phyloP scores from a whole-genome alignment of 2,113 vertebrate genomes.

The Pangasianodon hypophthalmus region DNA sequence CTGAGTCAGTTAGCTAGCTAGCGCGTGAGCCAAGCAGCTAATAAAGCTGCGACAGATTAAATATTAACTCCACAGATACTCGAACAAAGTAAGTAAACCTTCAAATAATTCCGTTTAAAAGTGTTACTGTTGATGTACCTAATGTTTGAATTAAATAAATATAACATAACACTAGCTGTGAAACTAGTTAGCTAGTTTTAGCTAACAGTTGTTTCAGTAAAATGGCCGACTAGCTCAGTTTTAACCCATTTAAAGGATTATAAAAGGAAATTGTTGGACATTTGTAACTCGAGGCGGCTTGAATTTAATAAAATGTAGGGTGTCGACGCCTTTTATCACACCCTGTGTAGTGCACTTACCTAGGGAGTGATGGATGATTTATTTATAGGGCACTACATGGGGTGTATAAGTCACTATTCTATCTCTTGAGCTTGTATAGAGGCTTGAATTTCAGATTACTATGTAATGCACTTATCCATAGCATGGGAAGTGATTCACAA shows the following conservation, averaged over 20 bases:
- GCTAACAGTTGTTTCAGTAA: not conserved
- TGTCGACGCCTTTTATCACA: not conserved
- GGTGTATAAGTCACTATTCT: too few relatives aligned
- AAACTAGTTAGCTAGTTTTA: not conserved
- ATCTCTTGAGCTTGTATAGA: too few relatives aligned
- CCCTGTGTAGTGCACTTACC: not conserved
- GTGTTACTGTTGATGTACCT: too few relatives aligned
- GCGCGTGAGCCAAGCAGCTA: constrained; percentile 20
- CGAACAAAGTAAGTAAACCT: constrained; percentile 20
- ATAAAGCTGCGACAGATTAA: not conserved
- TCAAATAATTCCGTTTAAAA: not conserved
- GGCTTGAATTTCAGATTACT: too few relatives aligned
- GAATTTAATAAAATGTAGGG: not conserved
- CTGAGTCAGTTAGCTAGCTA: constrained; percentile 23
- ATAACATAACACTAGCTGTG: not conserved
- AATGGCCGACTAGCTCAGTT: not conserved
- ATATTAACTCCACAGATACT: not conserved
- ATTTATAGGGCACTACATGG: not conserved
- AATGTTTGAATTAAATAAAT: not conserved
- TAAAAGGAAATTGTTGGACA: too few relatives aligned
- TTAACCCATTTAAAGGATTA: not conserved
- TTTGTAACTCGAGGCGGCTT: not conserved
- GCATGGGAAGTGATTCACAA: too few relatives aligned
- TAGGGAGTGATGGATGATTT: not conserved
- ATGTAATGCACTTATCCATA: too few relatives aligned